Base-by-base conservation (phyloP, 2,888 invertebrate species). In the Platycheirus rosarum region DNA sequence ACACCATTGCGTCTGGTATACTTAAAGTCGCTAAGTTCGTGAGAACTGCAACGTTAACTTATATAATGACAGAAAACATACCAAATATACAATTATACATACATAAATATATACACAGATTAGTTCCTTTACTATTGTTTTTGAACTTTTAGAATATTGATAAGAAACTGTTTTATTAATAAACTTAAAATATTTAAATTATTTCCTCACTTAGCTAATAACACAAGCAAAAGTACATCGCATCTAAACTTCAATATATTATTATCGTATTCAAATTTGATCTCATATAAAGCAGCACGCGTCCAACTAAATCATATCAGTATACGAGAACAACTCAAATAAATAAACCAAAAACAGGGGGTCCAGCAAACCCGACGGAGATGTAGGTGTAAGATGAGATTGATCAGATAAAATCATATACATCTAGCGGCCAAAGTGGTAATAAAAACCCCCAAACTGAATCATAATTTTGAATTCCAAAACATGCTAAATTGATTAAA, bases 401-500 rank as follows among this genome's bases (percentile, higher is more conserved):
- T 69, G 79, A 60, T 42, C 51, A 53, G 80, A 80, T 80, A 80
- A 76, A 62, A 80, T 75, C 76, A 20, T 69, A 68, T 55, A 68
- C 66, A 60, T 1, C 23, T 49, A 63, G 32, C 69, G 23, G 44
- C 57, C 37, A 26, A n/a, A 48, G 37, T 29, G 46, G 76, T 71
- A 80, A 80, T 80, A 66, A 65, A 80, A 75, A 76, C 80, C 70
- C 70, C 69, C 57, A 66, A 71, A 66, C 66, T 53, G 53, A 82
- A 66, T 82, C 76, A 82, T 76, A 82, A 82, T 66, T 82, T 82
- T 62, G 76, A 76, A 76, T 82, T 62, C 60, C 78, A 57, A 71
- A 88, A 89, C 88, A 87, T 89, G 87, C 88, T 87, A 88, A 89
- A 88, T 88, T 88, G 88, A 89, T 89, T 88, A 88, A 88, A 88